Evolutionary conservation across 2,888 invertebrate genomes (phyloP).

Genomic region (Aplocera efformata): DNA sequence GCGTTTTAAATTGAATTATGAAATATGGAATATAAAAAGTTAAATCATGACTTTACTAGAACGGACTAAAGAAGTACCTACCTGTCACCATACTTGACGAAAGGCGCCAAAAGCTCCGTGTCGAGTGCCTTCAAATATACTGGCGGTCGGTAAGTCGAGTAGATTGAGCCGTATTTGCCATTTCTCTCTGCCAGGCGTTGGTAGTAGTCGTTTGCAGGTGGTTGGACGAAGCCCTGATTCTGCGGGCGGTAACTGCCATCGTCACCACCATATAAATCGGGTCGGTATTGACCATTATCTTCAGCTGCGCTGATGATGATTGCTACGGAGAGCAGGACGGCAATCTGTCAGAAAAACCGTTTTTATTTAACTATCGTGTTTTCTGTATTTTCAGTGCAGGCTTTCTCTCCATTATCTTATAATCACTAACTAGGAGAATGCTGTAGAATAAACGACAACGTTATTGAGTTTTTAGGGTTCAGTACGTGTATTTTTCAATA

Average conservation of each 20-base stretch:
- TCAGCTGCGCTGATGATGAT: constrained; percentile 46
- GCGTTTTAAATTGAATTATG: too few relatives aligned
- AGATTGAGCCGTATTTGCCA: constrained; percentile 48
- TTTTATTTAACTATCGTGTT: not conserved
- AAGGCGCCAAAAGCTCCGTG: constrained; percentile 51
- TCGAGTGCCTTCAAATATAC: constrained; percentile 43
- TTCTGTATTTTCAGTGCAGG: too few relatives aligned
- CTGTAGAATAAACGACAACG: too few relatives aligned
- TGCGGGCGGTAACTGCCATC: constrained; percentile 52
- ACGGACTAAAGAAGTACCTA: constrained; percentile 23
- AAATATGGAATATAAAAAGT: too few relatives aligned
- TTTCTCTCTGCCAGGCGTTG: constrained; percentile 39
- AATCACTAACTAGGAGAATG: too few relatives aligned
- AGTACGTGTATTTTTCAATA: too few relatives aligned
- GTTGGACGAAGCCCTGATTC: constrained; percentile 35
- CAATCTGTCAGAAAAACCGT: constrained; percentile 34
- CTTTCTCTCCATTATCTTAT: too few relatives aligned
- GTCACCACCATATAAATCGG: constrained; percentile 49
- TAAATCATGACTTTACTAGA: too few relatives aligned
- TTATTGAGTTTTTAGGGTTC: too few relatives aligned
- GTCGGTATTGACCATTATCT: constrained; percentile 72
- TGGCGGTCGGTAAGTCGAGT: constrained; percentile 48
- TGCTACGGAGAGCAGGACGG: constrained; percentile 39
- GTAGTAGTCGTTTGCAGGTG: constrained; percentile 28
- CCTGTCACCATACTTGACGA: constrained; percentile 44